Percentiles rank a stretch among this genome's conserved stretches.
Evolutionary conservation across 2,797 vertebrate genomes (phyloP).

Genomic region (Gobio occitaniae): DNA sequence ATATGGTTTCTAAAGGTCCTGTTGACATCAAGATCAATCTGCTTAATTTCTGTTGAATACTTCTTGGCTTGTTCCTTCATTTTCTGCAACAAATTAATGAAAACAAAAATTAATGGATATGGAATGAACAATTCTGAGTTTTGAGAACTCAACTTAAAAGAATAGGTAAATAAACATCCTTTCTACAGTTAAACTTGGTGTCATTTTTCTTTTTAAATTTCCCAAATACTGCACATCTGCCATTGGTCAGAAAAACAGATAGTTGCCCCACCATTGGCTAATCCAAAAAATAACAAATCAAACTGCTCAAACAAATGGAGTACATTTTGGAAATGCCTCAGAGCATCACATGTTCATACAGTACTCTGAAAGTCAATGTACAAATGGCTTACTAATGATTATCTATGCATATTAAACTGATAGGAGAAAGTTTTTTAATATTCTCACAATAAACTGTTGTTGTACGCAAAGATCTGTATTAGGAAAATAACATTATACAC

Average conservation of each 20-base stretch:
- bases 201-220: background rate
- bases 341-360: background rate
- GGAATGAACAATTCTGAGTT: background rate
- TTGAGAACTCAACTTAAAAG: background rate
- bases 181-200: background rate
- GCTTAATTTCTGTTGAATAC: conserved; percentile 90
- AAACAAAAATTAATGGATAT: conserved; percentile 19
- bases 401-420: background rate
- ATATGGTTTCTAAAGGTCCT: conserved; percentile 94
- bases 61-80: conserved; percentile 89
- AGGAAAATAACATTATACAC: background rate
- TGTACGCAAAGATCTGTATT: background rate
- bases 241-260: background rate
- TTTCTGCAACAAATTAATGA: conserved; percentile 74
- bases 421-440: background rate
- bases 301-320: background rate
- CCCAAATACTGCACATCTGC: background rate
- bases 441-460: background rate
- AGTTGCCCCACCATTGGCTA: too few relatives aligned
- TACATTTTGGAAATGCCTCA: background rate
- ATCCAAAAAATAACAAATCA: background rate
- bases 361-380: background rate
- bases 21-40: conserved; percentile 93
- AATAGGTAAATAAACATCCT: background rate
- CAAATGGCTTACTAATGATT: background rate